Evolutionary conservation across 1,140 invertebrate genomes (phyloP), one percentile per base, ranked within the genome.

Genomic region (Bombus superbus): DNA sequence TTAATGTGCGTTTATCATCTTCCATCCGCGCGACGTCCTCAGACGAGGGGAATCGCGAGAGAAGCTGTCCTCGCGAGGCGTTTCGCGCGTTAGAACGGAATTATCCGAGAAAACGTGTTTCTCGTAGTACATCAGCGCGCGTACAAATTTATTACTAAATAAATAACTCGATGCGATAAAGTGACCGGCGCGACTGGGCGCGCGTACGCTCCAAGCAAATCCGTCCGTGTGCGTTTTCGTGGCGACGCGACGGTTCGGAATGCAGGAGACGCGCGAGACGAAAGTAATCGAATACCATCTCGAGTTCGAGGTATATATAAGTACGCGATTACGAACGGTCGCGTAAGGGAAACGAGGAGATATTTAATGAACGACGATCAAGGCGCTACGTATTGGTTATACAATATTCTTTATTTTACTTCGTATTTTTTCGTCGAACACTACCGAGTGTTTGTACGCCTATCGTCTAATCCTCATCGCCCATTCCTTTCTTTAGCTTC

Each of bases 201-300:
- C 66, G 66, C 66, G 35, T 22, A 35, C 35, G 32, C 59, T 69
- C 64, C 71, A 28, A 47, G 72, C n/a, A 38, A 76, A 72, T 74
- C 44, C 81, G 47, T 62, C 22, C 72, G 72, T 59, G 80, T 25
- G 59, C 64, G 57, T 40, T 47, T 35, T 69, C 47, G 47, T 53
- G 47, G 81, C 81, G 76, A 25, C 77, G 47, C 47, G 77, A 64
- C 83, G 71, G 25, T 59, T 72, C 38, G 81, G 80, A 86, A 89
- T 90, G 76, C 78, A 72, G 89, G 62, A 88, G 86, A 86, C 74
- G 79, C 86, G 88, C 88, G 72, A 75, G 88, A 81, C 82, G 89
- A 88, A 90, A 90, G 89, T 88, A 90, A 90, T 90, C 82, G 88
- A 90, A 90, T 90, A 90, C 86, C 88, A 38, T 90, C 86, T 88